Percentiles rank a stretch among this genome's conserved stretches.
Conservation (phyloP, 92 coral and sea anemone species). For the Porites cylindrica region DNA sequence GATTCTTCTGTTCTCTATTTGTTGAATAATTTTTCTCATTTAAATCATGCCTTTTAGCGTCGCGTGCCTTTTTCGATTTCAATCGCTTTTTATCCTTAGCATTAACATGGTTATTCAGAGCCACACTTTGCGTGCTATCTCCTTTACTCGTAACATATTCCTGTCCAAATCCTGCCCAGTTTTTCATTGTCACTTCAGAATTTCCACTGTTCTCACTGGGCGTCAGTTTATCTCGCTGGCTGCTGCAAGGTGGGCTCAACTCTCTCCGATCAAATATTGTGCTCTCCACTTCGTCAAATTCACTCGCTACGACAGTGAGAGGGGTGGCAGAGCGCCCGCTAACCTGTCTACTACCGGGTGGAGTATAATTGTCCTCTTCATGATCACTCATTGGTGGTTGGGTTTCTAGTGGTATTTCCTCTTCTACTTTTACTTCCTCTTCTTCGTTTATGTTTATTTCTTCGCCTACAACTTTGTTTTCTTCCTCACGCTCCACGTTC, state of each 20-base stretch:
- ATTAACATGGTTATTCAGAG: neutral
- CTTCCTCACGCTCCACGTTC: conserved; percentile 7
- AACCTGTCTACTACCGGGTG: conserved; percentile 67
- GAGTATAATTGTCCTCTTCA: conserved; percentile 24
- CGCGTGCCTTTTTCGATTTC: conserved; percentile 39
- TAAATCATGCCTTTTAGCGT: conserved; percentile 21
- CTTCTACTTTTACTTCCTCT: neutral
- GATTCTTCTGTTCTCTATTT: neutral
- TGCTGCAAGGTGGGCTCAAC: conserved; percentile 21
- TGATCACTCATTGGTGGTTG: neutral
- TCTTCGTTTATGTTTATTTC: neutral
- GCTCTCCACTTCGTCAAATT: conserved; percentile 79
- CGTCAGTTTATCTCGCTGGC: conserved; percentile 24
- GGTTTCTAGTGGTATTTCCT: neutral
- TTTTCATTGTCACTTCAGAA: conserved; percentile 61
- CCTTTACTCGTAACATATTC: conserved; percentile 26
- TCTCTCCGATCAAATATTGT: conserved; percentile 63
- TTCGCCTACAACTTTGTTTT: neutral
- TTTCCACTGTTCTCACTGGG: conserved; percentile 36
- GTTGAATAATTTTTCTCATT: neutral
- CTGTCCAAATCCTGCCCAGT: conserved; percentile 48
- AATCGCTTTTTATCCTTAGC: conserved; percentile 18
- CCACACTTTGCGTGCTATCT: neutral
- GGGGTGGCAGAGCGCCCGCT: conserved; percentile 89
- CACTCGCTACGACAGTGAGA: conserved; percentile 62